phyloP scores from a whole-genome alignment of 2,113 vertebrate species.

The Petrocephalus microphthalmus region DNA sequence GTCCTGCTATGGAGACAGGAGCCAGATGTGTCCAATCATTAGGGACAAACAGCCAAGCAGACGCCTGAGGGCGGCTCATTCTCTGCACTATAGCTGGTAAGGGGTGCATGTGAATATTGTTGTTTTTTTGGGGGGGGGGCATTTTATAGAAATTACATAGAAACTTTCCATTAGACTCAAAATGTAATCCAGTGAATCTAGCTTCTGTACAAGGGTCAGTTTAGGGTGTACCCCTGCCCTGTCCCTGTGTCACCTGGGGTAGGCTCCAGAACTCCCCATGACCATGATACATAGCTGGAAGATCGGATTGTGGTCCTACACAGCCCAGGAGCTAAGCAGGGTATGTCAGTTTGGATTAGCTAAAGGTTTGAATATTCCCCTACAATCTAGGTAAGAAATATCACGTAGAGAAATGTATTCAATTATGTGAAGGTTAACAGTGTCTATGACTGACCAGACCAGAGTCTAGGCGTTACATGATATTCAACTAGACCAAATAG shows the following conservation, averaged over 20 bases:
- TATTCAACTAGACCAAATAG: neutral
- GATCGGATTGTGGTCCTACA: neutral
- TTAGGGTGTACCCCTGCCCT: neutral
- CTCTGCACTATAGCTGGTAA: neutral
- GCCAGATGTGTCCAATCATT: neutral
- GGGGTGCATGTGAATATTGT: neutral
- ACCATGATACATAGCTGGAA: neutral
- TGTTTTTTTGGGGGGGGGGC: neutral
- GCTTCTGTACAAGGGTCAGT: neutral
- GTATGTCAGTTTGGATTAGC: neutral
- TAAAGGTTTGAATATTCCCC: neutral
- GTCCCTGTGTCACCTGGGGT: neutral
- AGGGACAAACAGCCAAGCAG: neutral
- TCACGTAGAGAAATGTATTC: neutral
- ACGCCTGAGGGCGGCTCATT: neutral
- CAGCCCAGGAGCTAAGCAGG: neutral
- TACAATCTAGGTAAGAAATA: neutral
- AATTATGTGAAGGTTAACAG: neutral
- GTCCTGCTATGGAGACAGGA: neutral
- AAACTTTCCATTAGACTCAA: neutral
- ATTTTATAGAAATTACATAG: neutral
- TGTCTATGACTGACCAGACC: neutral
- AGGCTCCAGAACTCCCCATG: neutral
- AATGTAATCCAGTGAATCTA: neutral
- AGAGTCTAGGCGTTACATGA: neutral